Percentiles rank a stretch among this genome's conserved stretches.
phyloP scores from a whole-genome alignment of 2,797 vertebrate genomes.

The Lophotriccus pileatus region DNA sequence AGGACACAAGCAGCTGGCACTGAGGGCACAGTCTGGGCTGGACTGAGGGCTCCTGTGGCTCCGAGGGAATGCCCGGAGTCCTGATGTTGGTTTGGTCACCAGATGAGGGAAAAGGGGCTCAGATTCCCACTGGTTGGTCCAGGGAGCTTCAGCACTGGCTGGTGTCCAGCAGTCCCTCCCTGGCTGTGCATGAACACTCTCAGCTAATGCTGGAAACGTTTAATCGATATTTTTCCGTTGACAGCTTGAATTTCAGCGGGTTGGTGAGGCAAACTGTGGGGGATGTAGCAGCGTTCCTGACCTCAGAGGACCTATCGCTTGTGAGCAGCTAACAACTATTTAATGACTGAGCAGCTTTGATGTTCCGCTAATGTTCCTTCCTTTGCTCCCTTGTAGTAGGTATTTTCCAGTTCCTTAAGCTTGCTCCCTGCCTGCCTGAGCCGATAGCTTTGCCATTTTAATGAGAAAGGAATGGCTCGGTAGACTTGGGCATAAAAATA shows the following conservation, averaged over 20 bases:
- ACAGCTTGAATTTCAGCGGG: background rate
- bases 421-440: background rate
- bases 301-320: background rate
- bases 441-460: conserved; percentile 39
- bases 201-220: background rate
- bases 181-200: accelerated
- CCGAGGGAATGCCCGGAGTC: background rate
- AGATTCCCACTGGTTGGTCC: accelerated
- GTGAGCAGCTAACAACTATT: background rate
- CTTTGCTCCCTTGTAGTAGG: background rate
- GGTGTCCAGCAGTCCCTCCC: background rate
- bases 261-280: background rate
- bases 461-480: background rate
- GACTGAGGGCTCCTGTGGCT: background rate
- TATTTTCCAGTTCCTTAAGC: conserved; percentile 30
- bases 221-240: accelerated
- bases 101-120: background rate
- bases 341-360: background rate
- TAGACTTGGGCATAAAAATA: background rate
- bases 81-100: background rate
- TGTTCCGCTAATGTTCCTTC: background rate
- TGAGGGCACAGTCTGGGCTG: background rate
- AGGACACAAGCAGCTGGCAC: background rate
- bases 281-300: background rate
- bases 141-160: background rate